These are phyloP conservation scores for Erebia epiphron DNA, from an alignment of 2,888 invertebrate genomes.

Conservation along the genomic window DNA sequence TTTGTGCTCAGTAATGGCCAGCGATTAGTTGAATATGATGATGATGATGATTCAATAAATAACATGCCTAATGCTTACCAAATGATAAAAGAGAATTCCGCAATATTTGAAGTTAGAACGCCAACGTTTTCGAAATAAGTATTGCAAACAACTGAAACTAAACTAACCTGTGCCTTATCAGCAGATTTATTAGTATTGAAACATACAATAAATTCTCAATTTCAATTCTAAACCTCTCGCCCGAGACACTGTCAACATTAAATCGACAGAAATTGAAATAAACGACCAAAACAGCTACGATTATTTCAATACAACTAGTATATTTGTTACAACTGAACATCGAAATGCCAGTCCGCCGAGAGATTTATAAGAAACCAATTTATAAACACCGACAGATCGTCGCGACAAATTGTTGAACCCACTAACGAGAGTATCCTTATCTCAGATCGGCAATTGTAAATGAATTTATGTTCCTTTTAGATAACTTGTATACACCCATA, in stretches of 20 bases:
- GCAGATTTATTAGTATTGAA: slow-evolving; percentile 7
- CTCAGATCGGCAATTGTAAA: slow-evolving; percentile 49
- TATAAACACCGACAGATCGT: slow-evolving; percentile 43
- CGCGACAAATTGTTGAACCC: slow-evolving; percentile 47
- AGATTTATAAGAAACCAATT: slow-evolving; percentile 40
- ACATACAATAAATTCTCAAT: slow-evolving; percentile 21
- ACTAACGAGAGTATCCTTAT: slow-evolving; percentile 47
- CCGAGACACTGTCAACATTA: slow-evolving; percentile 18
- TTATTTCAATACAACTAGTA: slow-evolving; percentile 18
- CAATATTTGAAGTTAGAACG: not conserved
- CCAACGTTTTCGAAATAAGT: not conserved
- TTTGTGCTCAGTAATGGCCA: too few species aligned
- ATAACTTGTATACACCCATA: slow-evolving; percentile 39
- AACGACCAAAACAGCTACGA: slow-evolving; percentile 14
- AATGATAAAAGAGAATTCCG: too few species aligned
- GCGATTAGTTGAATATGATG: too few species aligned
- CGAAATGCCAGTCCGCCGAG: slow-evolving; percentile 12
- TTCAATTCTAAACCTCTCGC: slow-evolving; percentile 11
- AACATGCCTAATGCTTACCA: too few species aligned
- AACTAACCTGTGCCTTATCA: slow-evolving; percentile 7
- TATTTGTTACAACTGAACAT: slow-evolving; percentile 10
- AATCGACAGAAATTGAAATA: slow-evolving; percentile 22
- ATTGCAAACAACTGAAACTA: not conserved
- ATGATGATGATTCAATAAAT: too few species aligned
- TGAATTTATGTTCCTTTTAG: slow-evolving; percentile 48